Conservation (phyloP, 2,113 vertebrate genomes). For the Pedionomus torquatus region DNA sequence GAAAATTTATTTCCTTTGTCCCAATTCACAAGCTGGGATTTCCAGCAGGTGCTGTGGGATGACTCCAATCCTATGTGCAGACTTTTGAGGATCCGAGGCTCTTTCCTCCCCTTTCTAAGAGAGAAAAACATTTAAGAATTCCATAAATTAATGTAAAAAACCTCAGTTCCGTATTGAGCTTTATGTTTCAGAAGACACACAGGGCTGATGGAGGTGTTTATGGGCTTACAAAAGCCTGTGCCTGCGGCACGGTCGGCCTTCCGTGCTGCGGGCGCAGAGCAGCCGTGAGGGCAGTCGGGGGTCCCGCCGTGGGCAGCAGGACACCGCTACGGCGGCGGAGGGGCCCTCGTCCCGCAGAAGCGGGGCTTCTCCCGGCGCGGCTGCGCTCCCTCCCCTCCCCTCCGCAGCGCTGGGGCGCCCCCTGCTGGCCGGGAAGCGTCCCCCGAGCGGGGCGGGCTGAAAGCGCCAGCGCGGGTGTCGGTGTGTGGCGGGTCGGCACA, state of each 20-base stretch:
- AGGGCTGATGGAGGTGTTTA: fast-evolving
- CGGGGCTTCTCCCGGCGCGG: neutral
- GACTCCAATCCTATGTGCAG: neutral
- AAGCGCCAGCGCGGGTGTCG: no score
- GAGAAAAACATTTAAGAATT: neutral
- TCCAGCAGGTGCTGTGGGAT: neutral
- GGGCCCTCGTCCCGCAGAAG: neutral
- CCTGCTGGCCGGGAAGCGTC: neutral
- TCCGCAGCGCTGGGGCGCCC: neutral
- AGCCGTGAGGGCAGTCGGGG: neutral
- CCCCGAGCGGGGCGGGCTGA: no score
- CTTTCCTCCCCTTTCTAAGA: neutral
- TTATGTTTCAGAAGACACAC: fast-evolving
- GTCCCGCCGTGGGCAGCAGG: no score
- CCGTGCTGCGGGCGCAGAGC: neutral
- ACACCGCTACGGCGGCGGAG: no score
- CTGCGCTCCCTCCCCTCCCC: neutral
- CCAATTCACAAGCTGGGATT: neutral
- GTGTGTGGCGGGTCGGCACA: no score
- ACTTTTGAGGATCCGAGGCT: neutral
- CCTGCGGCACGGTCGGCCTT: neutral
- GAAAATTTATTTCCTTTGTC: neutral
- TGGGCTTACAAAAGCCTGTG: fast-evolving
- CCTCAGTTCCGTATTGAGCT: no score
- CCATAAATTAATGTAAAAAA: neutral